Conservation (phyloP, 2,113 vertebrate species). For the Halcyon malimbica region DNA sequence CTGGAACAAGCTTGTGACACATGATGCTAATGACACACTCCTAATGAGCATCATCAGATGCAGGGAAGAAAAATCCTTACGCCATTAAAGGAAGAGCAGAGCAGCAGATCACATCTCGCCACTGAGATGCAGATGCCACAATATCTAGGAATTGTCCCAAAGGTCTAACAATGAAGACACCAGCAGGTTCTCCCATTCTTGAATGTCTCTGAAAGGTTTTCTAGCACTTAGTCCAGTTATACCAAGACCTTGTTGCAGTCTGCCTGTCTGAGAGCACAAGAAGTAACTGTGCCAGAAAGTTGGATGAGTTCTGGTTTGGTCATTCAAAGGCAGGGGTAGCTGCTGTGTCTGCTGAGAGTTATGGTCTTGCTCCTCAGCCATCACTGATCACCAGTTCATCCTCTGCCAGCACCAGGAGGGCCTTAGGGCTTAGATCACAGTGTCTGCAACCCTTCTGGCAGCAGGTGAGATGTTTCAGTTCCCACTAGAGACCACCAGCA, state of each 20-base stretch:
- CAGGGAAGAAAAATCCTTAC: background rate
- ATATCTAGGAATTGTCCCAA: background rate
- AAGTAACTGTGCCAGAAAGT: background rate
- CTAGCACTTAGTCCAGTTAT: background rate
- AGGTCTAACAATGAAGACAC: background rate
- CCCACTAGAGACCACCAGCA: background rate
- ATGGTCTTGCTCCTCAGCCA: background rate
- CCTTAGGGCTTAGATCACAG: too few species aligned
- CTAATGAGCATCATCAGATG: background rate
- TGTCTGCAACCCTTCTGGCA: background rate
- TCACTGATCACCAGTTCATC: background rate
- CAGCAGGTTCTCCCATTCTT: background rate
- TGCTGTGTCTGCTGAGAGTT: background rate
- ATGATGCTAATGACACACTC: background rate
- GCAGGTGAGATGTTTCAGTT: background rate
- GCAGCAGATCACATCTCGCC: background rate
- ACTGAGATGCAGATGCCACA: background rate
- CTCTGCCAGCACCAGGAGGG: accelerated
- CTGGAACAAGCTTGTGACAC: background rate
- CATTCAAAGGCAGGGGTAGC: background rate
- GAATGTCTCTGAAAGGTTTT: background rate
- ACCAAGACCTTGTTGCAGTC: background rate
- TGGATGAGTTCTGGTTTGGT: background rate
- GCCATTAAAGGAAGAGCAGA: background rate
- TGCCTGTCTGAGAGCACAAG: background rate